Percentiles rank a stretch among this genome's conserved stretches.
These are phyloP conservation scores for Solenopsis fugax DNA, from an alignment of 1,140 invertebrate species.

Conservation along the genomic window DNA sequence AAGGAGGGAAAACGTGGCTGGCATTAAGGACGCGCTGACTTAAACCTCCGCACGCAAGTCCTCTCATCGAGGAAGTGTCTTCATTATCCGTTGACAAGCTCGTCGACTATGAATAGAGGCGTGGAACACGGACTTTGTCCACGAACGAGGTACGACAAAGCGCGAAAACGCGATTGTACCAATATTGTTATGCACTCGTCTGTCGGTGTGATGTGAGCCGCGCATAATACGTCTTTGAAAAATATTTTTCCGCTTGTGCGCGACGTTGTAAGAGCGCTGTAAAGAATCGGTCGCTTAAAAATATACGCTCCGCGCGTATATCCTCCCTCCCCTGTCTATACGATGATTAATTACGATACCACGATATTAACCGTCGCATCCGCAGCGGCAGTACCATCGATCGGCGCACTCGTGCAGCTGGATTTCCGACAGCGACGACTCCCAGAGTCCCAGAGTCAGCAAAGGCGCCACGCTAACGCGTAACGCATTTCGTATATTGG, in stretches of 20 bases:
- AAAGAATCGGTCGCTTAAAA: slow-evolving; percentile 3
- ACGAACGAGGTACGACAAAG: slow-evolving; percentile 57
- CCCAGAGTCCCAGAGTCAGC: background rate
- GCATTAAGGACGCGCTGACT: slow-evolving; percentile 53
- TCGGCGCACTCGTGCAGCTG: slow-evolving; percentile 1
- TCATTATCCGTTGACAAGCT: slow-evolving; percentile 74
- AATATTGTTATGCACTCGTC: slow-evolving; percentile 51
- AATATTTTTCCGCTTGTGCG: slow-evolving; percentile 27
- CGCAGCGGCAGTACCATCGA: background rate
- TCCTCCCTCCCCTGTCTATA: background rate
- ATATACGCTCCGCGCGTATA: background rate
- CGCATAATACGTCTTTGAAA: slow-evolving; percentile 19
- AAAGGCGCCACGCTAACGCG: slow-evolving; percentile 33
- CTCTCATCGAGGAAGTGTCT: slow-evolving; percentile 68
- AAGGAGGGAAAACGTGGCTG: slow-evolving; percentile 39
- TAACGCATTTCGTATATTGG: slow-evolving; percentile 77
- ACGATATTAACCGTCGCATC: slow-evolving; percentile 37
- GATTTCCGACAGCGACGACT: slow-evolving; percentile 28
- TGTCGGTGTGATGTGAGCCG: slow-evolving; percentile 34
- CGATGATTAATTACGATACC: slow-evolving; percentile 39
- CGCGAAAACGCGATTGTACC: slow-evolving; percentile 60
- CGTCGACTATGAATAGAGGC: slow-evolving; percentile 55
- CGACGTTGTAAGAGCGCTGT: background rate
- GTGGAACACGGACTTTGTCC: slow-evolving; percentile 52
- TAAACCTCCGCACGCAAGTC: slow-evolving; percentile 45